Conservation (phyloP, 2,797 vertebrate species). For the Pangasius macronema region DNA sequence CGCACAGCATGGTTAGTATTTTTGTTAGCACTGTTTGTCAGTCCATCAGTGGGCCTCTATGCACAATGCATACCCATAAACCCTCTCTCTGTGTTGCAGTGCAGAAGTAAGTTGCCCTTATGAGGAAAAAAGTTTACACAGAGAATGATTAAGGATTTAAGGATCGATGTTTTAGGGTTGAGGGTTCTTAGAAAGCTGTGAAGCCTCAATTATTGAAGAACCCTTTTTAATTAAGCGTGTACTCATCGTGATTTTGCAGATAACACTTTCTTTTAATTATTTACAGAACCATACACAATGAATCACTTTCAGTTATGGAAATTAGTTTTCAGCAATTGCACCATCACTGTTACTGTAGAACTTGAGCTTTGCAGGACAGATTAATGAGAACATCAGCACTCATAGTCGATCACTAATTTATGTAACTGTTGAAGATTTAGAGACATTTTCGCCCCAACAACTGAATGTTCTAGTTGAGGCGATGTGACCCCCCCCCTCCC, state of each 20-base stretch:
- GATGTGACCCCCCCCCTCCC: fast-evolving
- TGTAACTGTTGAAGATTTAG: neutral
- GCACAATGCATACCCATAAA: neutral
- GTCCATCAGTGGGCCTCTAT: neutral
- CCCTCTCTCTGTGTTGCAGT: neutral
- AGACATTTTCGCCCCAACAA: neutral
- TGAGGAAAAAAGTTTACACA: neutral
- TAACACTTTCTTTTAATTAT: neutral
- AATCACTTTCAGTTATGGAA: neutral
- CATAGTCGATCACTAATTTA: neutral
- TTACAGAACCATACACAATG: neutral
- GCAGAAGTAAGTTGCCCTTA: neutral
- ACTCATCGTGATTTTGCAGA: no score
- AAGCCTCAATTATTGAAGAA: neutral
- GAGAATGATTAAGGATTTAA: neutral
- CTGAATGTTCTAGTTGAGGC: neutral
- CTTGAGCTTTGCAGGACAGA: neutral
- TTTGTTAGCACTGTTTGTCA: neutral
- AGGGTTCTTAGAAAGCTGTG: neutral
- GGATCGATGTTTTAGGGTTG: neutral
- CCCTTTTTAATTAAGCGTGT: neutral
- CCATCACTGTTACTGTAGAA: neutral
- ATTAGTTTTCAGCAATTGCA: neutral
- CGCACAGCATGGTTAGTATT: neutral
- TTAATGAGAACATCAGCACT: neutral